Conservation (phyloP, 1,140 invertebrate species). For the Himalopsyche phryganea region DNA sequence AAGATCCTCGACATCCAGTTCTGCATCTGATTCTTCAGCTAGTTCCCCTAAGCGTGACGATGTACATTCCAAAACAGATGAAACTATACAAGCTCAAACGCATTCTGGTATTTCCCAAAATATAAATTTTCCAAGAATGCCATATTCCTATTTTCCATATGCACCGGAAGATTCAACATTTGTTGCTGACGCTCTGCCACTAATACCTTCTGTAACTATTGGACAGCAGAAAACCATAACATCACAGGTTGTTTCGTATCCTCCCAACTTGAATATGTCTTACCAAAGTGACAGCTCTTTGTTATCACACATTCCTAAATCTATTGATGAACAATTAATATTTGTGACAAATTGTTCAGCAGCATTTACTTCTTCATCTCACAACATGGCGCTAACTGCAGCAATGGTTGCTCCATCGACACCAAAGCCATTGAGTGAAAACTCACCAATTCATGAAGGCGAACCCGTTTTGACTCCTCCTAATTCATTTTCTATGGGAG, state of each 20-base stretch:
- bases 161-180: conserved; percentile 54
- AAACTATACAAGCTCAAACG: conserved; percentile 39
- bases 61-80: conserved; percentile 40
- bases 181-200: conserved; percentile 55
- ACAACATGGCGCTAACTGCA: conserved; percentile 72
- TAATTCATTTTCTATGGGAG: conserved; percentile 44
- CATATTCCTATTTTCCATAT: conserved; percentile 47
- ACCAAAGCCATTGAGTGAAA: conserved; percentile 41
- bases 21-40: conserved; percentile 59
- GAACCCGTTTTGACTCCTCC: conserved; percentile 41
- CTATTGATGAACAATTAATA: conserved; percentile 51
- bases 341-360: conserved; percentile 61
- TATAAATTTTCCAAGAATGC: conserved; percentile 48
- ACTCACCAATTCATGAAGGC: conserved; percentile 45
- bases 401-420: conserved; percentile 63
- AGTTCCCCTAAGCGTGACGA: conserved; percentile 48
- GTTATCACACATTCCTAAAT: conserved; percentile 55
- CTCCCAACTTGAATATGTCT: conserved; percentile 56
- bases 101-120: conserved; percentile 43
- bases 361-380: conserved; percentile 71
- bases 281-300: conserved; percentile 55
- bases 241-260: conserved; percentile 60
- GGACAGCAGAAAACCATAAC: conserved; percentile 60
- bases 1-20: conserved; percentile 65
- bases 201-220: conserved; percentile 58